Base-by-base conservation (phyloP, 2,113 vertebrate species). In the Istiophorus platypterus region DNA sequence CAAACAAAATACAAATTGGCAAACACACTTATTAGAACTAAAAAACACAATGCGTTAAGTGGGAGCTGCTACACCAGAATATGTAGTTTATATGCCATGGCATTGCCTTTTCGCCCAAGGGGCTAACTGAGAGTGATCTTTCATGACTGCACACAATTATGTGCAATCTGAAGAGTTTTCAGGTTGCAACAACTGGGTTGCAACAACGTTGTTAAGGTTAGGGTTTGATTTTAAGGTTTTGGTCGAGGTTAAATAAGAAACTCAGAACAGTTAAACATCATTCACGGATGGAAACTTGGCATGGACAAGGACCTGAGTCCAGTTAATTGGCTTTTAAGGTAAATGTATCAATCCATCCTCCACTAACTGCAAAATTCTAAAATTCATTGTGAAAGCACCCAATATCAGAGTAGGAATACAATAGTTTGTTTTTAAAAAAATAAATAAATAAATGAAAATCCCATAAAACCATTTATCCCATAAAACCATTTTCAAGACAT, bases 401-500 rank as follows among this genome's bases (percentile, higher is more conserved):
- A 14, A 26, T 52, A 41, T 41, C 69, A 72, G 24, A 24, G 54
- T 3, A 63, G 14, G 7, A 85, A 26, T 24, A 57, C 66, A 72
- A 64, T 24, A 15, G 34, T 81, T 61, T 80, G 34, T 78, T 73
- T 61, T 37, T 10, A 54, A 31, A 37, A n/a, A 62, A 15, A n/a
- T 5, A 22, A 49, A 41, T 26, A 37, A 41, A 15, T 17, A 13
- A 42, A 42, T 42, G 14, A 42, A 42, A 51, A 13, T 10, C 37
- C 9, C 37, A 39, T 9, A 54, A 47, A 78, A 14, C 2, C 1
- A 2, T 70, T 39, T 61, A 69, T 54, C 26, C 5, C 26, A 26
- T 39, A 20, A 73, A 71, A 54, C 45, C 47, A 49, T 64, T 88
- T 78, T 73, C 41, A 81, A 74, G 67, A 72, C 24, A 31, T 76